Percentiles rank a stretch among this genome's conserved stretches.
phyloP scores from a whole-genome alignment of 2,888 invertebrate species.

The Dorcus hopei region DNA sequence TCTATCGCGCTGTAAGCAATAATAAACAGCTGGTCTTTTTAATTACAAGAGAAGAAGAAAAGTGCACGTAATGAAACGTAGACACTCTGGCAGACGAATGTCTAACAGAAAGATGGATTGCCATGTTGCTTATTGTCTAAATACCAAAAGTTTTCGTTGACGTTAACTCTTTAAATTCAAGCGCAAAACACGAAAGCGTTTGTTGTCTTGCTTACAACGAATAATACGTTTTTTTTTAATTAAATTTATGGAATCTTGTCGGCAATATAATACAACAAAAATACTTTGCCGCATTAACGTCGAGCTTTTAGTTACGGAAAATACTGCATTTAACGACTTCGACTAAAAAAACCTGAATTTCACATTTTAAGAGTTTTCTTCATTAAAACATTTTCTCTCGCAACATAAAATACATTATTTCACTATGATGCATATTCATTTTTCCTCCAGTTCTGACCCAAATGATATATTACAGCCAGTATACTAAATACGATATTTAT shows the following conservation, averaged over 20 bases:
- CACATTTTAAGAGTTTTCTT: not conserved
- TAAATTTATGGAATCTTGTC: slow-evolving; percentile 8
- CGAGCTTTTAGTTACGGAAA: not conserved
- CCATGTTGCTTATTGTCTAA: slow-evolving; percentile 41
- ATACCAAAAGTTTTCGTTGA: slow-evolving; percentile 28
- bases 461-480: too few relatives aligned
- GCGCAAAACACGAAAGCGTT: slow-evolving; percentile 18
- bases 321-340: not conserved
- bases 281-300: slow-evolving; percentile 1
- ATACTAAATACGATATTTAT: too few relatives aligned
- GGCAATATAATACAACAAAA: slow-evolving; percentile 7
- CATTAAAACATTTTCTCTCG: too few relatives aligned
- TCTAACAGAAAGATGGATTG: slow-evolving; percentile 40
- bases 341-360: not conserved
- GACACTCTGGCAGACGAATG: slow-evolving; percentile 36
- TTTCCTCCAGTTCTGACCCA: too few relatives aligned
- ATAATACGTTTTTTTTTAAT: slow-evolving; percentile 10
- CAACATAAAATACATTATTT: too few relatives aligned
- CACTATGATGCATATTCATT: too few relatives aligned
- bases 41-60: slow-evolving; percentile 36
- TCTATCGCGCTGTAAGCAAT: slow-evolving; percentile 30
- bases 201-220: slow-evolving; percentile 16
- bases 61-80: slow-evolving; percentile 39
- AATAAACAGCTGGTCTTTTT: slow-evolving; percentile 41
- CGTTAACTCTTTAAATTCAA: slow-evolving; percentile 29